Percentiles rank a stretch among this genome's conserved stretches.
phyloP scores from a whole-genome alignment of 2,113 vertebrate genomes.

The Callorhinus ursinus region DNA sequence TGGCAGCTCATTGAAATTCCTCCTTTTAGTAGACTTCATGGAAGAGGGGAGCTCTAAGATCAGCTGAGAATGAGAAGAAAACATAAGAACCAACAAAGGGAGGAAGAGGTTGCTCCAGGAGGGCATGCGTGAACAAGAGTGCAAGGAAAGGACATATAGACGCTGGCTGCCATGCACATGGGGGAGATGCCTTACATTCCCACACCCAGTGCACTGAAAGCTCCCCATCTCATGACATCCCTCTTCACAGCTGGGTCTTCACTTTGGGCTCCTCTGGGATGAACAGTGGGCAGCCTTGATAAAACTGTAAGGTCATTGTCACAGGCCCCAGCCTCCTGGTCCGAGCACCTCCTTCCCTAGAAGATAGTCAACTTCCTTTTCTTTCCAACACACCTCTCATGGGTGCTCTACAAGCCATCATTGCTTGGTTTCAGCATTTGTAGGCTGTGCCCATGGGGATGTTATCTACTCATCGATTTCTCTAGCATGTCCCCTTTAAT shows the following conservation, averaged over 20 bases:
- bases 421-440: not conserved
- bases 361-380: not conserved
- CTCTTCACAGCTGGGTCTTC: not conserved
- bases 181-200: not conserved
- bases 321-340: not conserved
- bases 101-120: not conserved
- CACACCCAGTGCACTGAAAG: accelerated
- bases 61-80: not conserved
- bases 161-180: accelerated
- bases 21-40: not conserved
- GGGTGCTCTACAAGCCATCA: no score
- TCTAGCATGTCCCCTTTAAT: not conserved
- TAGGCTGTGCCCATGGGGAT: not conserved
- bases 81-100: not conserved
- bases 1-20: not conserved
- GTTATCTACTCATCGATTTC: not conserved
- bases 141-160: accelerated
- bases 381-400: not conserved
- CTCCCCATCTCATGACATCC: accelerated
- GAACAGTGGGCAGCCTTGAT: not conserved
- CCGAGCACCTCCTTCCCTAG: not conserved
- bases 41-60: not conserved
- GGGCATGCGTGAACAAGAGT: no score
- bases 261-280: not conserved
- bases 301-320: not conserved